Evolutionary conservation across 2,888 invertebrate species (phyloP).

Genomic region (Ctenicera cuprea): DNA sequence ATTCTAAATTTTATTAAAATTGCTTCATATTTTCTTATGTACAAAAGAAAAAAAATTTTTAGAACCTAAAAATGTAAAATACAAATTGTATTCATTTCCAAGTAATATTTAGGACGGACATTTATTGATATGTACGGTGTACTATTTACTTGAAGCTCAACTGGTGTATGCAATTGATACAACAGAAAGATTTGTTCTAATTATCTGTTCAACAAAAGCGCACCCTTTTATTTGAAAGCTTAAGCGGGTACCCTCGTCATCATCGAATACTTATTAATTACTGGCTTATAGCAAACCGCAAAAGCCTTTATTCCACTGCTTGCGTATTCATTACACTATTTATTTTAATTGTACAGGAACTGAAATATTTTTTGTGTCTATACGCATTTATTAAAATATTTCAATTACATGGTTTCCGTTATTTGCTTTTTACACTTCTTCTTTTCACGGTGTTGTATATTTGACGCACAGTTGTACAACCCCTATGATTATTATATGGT

Average conservation of each 20-base stretch:
- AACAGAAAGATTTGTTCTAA: conserved; percentile 33
- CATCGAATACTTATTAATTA: conserved; percentile 41
- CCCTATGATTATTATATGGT: no score
- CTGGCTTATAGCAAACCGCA: conserved; percentile 28
- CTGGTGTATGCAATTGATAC: not conserved
- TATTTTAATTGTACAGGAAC: conserved; percentile 32
- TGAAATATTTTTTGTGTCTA: conserved; percentile 22
- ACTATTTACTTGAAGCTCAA: not conserved
- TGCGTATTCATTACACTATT: conserved; percentile 18
- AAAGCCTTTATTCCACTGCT: conserved; percentile 23
- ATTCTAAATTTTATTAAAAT: no score
- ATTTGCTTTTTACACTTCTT: not conserved
- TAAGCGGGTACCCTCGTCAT: conserved; percentile 38
- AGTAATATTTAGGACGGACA: no score
- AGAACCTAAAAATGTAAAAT: no score
- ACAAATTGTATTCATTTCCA: no score
- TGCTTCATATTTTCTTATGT: no score
- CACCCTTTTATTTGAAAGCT: conserved; percentile 43
- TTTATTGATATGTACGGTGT: no score
- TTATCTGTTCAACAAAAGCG: conserved; percentile 49
- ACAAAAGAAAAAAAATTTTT: no score
- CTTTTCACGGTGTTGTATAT: not conserved
- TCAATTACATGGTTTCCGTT: not conserved
- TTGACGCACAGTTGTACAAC: not conserved
- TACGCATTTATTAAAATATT: no score